Evolutionary conservation across 2,888 invertebrate genomes (phyloP).

Genomic region (Frankliniella fusca): DNA sequence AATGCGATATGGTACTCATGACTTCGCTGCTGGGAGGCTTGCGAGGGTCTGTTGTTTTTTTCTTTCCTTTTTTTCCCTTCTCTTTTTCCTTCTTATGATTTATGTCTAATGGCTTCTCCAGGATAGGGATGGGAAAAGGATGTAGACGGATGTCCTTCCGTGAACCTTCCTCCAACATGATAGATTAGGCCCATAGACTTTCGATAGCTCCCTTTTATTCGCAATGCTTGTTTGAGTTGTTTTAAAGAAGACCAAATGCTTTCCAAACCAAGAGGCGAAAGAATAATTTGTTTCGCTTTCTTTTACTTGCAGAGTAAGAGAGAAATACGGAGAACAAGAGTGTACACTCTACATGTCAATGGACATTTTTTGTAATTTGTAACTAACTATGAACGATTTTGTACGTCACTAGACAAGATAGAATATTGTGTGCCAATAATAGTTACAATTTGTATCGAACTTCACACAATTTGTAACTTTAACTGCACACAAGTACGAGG

Average conservation of each 20-base stretch:
- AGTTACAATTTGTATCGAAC: too few species aligned
- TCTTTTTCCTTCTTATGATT: not conserved
- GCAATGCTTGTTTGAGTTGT: not conserved
- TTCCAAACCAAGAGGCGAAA: not conserved
- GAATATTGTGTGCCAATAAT: too few species aligned
- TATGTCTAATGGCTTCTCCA: not conserved
- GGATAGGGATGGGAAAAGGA: not conserved
- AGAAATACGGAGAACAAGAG: not conserved
- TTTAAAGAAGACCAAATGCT: not conserved
- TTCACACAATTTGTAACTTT: too few species aligned
- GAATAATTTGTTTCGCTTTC: not conserved
- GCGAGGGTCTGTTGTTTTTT: not conserved
- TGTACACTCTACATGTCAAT: not conserved
- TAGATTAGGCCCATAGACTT: not conserved
- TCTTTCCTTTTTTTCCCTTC: not conserved
- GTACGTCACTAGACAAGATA: too few species aligned
- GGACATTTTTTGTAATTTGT: too few species aligned
- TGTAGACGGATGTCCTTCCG: not conserved
- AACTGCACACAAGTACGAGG: too few species aligned
- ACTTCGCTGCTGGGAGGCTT: not conserved
- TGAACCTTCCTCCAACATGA: conserved; percentile 16
- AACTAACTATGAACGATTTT: too few species aligned
- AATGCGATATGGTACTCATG: not conserved
- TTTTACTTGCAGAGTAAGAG: not conserved
- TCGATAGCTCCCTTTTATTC: not conserved